phyloP scores from a whole-genome alignment of 2,888 invertebrate genomes.

The Pimpla rufipes region DNA sequence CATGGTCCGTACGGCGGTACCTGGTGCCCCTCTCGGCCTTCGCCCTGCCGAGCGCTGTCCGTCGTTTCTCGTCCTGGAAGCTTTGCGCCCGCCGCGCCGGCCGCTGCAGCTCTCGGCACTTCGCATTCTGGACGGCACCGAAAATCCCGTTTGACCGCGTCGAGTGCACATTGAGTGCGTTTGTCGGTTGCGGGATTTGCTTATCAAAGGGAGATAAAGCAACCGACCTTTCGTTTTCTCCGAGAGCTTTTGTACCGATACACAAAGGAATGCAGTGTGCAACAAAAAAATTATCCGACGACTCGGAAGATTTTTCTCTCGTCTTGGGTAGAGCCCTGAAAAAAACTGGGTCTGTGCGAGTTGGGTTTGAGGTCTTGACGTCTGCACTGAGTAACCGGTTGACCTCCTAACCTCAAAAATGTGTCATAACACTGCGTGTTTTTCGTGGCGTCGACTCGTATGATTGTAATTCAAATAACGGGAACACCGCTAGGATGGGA shows the following conservation, averaged over 20 bases:
- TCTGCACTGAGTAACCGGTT: no score
- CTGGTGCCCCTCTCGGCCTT: background rate
- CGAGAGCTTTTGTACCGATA: background rate
- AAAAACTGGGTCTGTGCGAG: no score
- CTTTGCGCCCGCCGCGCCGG: conserved; percentile 35
- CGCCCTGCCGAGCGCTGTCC: background rate
- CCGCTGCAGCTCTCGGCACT: conserved; percentile 40
- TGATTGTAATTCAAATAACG: no score
- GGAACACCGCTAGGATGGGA: no score
- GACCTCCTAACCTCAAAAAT: no score
- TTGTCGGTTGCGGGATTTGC: conserved; percentile 7
- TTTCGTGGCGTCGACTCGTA: no score
- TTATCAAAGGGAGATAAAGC: background rate
- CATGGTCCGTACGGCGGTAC: conserved; percentile 34
- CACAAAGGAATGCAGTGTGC: no score
- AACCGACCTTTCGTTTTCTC: background rate
- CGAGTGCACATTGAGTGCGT: conserved; percentile 10
- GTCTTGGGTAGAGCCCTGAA: no score
- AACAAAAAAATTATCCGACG: no score
- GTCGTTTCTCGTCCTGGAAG: conserved; percentile 51
- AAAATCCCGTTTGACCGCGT: conserved; percentile 29
- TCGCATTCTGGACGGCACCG: background rate
- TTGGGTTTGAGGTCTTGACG: no score
- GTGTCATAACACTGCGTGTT: no score
- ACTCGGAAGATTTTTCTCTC: no score